Percentiles rank a stretch among this genome's conserved stretches.
Evolutionary conservation across 2,888 invertebrate genomes (phyloP).

Genomic region (Digitonthophagus gazella): DNA sequence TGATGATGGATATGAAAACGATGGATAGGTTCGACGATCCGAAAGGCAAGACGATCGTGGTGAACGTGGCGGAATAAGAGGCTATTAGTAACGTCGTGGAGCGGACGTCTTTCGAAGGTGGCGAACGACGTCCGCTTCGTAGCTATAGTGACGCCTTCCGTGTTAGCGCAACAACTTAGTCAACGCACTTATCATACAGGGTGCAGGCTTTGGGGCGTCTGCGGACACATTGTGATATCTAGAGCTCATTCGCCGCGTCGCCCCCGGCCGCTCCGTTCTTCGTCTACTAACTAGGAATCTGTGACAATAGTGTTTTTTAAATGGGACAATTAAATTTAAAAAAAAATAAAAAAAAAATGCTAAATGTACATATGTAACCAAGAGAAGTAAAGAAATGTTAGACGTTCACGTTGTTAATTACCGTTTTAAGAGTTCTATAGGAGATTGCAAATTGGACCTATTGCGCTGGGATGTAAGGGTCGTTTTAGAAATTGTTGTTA

Average conservation of each 20-base stretch:
- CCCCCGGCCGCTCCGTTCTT: slow-evolving; percentile 33
- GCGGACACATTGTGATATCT: slow-evolving; percentile 38
- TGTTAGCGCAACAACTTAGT: slow-evolving; percentile 25
- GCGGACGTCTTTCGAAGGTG: background rate
- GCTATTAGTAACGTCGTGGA: background rate
- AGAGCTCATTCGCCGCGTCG: slow-evolving; percentile 35
- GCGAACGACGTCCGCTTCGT: background rate
- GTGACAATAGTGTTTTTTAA: slow-evolving; percentile 51
- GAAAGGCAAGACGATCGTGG: slow-evolving; percentile 92
- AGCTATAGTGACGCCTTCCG: slow-evolving; percentile 31
- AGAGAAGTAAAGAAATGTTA: background rate
- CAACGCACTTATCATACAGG: slow-evolving; percentile 30
- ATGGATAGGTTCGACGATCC: slow-evolving; percentile 99
- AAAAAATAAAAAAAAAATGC: background rate
- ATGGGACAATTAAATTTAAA: background rate
- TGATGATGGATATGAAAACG: slow-evolving; percentile 92
- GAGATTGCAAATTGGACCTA: no score
- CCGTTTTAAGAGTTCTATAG: no score
- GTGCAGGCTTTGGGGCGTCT: slow-evolving; percentile 32
- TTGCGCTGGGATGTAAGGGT: background rate
- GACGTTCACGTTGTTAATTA: no score
- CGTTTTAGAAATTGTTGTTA: background rate
- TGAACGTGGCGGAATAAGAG: slow-evolving; percentile 69
- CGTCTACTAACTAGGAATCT: slow-evolving; percentile 39
- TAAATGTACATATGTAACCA: no score